Base-by-base conservation (phyloP, 2,113 vertebrate genomes). In the Leptobrachium ailaonicum region DNA sequence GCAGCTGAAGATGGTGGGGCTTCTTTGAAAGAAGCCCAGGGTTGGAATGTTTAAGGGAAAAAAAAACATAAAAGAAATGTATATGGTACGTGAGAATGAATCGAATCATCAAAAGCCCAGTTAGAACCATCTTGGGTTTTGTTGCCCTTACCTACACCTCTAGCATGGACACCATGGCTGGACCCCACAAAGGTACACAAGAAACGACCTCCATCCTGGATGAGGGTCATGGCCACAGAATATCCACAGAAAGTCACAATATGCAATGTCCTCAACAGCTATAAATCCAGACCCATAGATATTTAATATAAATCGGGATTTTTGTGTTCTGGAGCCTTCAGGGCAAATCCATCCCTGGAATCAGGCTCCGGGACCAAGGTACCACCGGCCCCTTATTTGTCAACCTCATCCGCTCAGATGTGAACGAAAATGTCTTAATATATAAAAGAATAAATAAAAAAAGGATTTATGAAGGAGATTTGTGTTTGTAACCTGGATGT, bases 361-460 rank as follows among this genome's bases (percentile, higher is more conserved):
- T 5, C 47, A 50, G 8, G 47, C 8, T 50, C 47, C 8, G 1
- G 47, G 47, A 50, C 47, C 8, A 70, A 45, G 9, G 58, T 42
- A 50, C 42, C 56, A 70, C 54, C 14, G 56, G 10, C 60, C n/a
- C 40, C 44, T 14, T 20, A 40, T 43, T 13, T 73, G 20, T 32
- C 20, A 44, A 72, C 60, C n/a, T 40, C 66, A 73, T 12, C 14
- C n/a, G 62, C 40, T 73, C 41, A 41, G 45, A 66, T 66, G n/a
- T 53, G 70, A 66, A 73, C 42, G 70, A 66, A 73, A 47, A 73
- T 45, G 11, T 79, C 41, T 32, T 66, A 71, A 64, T 79, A 79
- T 79, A 79, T 79, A 79, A 73, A 69, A 60, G 3, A 8, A 8
- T 41, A 68, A 68, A 54, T 63, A 71, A 79, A 62, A 79, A 73